These are phyloP conservation scores for Sinocyclocheilus grahami DNA, from an alignment of 2,113 vertebrate species.

Conservation along the genomic window DNA sequence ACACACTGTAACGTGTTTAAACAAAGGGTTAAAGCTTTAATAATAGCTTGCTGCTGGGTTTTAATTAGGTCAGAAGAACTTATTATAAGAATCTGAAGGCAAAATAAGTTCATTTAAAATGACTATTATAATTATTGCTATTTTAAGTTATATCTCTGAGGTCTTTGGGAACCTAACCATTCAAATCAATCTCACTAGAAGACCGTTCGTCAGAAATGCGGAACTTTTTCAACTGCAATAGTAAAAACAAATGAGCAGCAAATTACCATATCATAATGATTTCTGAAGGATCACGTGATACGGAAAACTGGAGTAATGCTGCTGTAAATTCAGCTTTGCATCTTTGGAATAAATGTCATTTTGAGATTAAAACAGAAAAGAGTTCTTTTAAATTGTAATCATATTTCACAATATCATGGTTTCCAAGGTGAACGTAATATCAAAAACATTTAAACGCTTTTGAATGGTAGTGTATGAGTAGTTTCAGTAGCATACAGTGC, in stretches of 20 bases:
- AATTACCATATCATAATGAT: neutral
- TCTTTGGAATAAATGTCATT: neutral
- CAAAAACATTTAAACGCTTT: neutral
- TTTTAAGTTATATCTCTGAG: neutral
- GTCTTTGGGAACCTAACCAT: neutral
- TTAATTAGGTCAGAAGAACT: conserved; percentile 21
- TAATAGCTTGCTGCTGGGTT: conserved; percentile 2
- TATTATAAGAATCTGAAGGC: neutral
- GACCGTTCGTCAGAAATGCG: neutral
- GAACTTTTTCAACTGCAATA: neutral
- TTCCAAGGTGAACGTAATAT: neutral
- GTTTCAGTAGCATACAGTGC: too few relatives aligned
- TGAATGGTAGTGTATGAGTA: too few relatives aligned
- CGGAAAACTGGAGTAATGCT: neutral
- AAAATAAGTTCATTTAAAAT: neutral
- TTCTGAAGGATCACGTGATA: neutral
- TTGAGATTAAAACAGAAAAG: neutral
- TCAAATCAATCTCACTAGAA: neutral
- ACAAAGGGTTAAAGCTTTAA: conserved; percentile 16
- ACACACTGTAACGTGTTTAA: neutral
- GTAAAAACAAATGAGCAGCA: neutral
- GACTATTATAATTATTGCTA: neutral
- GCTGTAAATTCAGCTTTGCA: neutral
- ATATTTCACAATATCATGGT: neutral
- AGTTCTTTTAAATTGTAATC: neutral